These are phyloP conservation scores for Cepaea nemoralis DNA, from an alignment of 1,140 invertebrate genomes.

Conservation along the genomic window DNA sequence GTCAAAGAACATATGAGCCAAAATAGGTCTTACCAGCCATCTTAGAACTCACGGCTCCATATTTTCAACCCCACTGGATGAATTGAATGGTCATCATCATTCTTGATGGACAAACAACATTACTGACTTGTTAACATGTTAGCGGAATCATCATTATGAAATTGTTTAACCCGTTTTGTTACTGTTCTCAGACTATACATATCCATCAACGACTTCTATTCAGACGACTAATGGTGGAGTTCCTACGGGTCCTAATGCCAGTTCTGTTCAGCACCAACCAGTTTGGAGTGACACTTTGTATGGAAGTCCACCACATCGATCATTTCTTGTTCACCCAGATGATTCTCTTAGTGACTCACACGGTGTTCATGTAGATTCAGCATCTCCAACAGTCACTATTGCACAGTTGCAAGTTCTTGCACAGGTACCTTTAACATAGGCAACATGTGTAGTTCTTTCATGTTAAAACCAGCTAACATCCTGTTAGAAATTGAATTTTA, in stretches of 20 bases:
- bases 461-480: too few species aligned
- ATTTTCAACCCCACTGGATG: not conserved
- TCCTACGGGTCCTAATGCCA: slow-evolving; percentile 13
- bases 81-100: too few species aligned
- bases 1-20: too few species aligned
- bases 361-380: not conserved
- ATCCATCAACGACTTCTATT: slow-evolving; percentile 23
- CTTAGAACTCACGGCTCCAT: too few species aligned
- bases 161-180: not conserved
- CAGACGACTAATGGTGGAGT: slow-evolving; percentile 35
- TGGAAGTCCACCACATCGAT: slow-evolving; percentile 24
- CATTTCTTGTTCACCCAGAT: slow-evolving; percentile 34
- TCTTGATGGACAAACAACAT: too few species aligned
- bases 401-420: slow-evolving; percentile 30
- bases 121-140: slow-evolving; percentile 9
- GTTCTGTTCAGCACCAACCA: slow-evolving; percentile 23
- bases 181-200: slow-evolving; percentile 19
- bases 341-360: not conserved
- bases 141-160: not conserved
- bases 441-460: not conserved
- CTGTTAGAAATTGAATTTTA: too few species aligned
- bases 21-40: too few species aligned
- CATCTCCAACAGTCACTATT: not conserved
- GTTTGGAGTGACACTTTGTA: slow-evolving; percentile 14
- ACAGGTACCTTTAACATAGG: slow-evolving; percentile 18